phyloP scores from a whole-genome alignment of 2,888 invertebrate species.

The Colletes collaris region DNA sequence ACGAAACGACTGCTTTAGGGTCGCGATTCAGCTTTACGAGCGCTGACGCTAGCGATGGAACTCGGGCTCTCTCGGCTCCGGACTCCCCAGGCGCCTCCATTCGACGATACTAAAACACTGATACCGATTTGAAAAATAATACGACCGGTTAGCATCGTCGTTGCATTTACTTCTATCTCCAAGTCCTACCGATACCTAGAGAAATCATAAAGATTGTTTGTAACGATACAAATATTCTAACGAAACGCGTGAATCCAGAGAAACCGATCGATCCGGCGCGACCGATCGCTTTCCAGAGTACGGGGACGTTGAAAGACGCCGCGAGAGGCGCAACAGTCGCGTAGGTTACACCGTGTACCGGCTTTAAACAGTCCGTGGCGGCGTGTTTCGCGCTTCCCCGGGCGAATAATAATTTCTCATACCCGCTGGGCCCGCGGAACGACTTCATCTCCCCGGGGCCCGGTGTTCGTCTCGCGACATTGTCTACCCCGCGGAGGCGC shows the following conservation, averaged over 20 bases:
- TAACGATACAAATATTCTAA: too few species aligned
- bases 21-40: constrained; percentile 71
- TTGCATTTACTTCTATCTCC: too few species aligned
- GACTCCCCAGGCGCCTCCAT: neutral
- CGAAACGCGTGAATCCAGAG: too few species aligned
- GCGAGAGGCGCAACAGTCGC: neutral
- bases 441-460: constrained; percentile 50
- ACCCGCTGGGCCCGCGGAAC: constrained; percentile 28
- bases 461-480: constrained; percentile 47
- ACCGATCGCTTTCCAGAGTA: too few species aligned
- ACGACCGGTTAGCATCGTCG: too few species aligned
- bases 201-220: too few species aligned
- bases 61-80: neutral
- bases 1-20: constrained; percentile 51
- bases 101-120: neutral
- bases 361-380: constrained; percentile 13
- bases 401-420: constrained; percentile 39
- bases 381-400: constrained; percentile 9
- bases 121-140: too few species aligned
- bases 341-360: neutral
- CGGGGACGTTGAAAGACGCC: too few species aligned
- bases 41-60: constrained; percentile 58
- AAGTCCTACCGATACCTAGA: too few species aligned
- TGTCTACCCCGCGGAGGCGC: constrained; percentile 47
- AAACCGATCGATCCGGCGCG: too few species aligned